Percentiles rank a stretch among this genome's conserved stretches.
Conservation (phyloP, 2,797 vertebrate genomes). For the Lithobates pipiens region DNA sequence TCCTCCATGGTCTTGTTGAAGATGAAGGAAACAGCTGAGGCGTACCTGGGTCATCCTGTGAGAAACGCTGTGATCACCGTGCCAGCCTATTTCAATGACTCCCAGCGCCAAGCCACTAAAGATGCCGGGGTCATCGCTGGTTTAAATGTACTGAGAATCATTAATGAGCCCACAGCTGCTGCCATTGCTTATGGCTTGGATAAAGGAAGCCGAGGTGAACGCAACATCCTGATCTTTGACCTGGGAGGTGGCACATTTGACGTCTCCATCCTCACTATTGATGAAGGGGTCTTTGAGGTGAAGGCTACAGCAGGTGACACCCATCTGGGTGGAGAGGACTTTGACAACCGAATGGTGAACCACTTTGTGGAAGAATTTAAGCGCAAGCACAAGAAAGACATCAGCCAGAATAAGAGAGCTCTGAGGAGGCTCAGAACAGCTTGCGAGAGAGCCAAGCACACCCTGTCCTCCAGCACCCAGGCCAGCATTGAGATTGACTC, state of each 20-base stretch:
- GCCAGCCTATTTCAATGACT: slow-evolving; percentile 35
- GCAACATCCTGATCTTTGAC: slow-evolving; percentile 26
- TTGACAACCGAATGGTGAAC: slow-evolving; percentile 34
- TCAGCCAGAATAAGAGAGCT: slow-evolving; percentile 16
- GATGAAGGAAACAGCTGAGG: slow-evolving; percentile 40
- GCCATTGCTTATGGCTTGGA: slow-evolving; percentile 25
- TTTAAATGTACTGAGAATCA: slow-evolving; percentile 23
- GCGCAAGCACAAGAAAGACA: slow-evolving; percentile 23
- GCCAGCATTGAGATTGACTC: slow-evolving; percentile 36
- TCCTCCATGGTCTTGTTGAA: slow-evolving; percentile 40
- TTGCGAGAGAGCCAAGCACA: slow-evolving; percentile 31
- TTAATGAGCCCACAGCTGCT: slow-evolving; percentile 30
- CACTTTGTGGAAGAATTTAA: slow-evolving; percentile 30
- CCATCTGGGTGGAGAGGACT: slow-evolving; percentile 24
- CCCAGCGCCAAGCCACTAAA: slow-evolving; percentile 21
- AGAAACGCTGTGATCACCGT: slow-evolving; percentile 30
- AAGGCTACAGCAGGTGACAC: slow-evolving; percentile 26
- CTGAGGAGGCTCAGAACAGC: slow-evolving; percentile 28
- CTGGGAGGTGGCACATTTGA: slow-evolving; percentile 24
- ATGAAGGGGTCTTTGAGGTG: slow-evolving; percentile 23
- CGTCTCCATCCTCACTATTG: slow-evolving; percentile 32
- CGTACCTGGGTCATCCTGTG: slow-evolving; percentile 11
- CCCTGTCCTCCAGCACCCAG: slow-evolving; percentile 22
- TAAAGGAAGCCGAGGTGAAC: slow-evolving; percentile 7
- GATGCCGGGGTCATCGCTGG: slow-evolving; percentile 24